Base-by-base conservation (phyloP, 2,888 invertebrate genomes). In the Antheraea assamensis region DNA sequence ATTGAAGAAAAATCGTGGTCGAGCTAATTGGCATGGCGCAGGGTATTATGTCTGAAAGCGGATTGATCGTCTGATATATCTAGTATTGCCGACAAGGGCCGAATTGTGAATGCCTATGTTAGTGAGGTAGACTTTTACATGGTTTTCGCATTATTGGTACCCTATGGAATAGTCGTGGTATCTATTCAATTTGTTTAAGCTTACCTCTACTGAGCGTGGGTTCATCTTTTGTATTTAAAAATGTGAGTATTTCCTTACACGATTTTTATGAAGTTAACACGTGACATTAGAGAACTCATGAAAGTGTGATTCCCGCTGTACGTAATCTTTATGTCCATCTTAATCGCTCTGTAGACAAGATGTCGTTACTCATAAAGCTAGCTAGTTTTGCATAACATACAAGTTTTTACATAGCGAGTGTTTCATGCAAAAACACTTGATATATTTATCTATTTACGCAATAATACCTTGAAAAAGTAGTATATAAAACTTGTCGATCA, bases 321-420 rank as follows among this genome's bases (percentile, higher is more conserved):
- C 49, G 61, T 74, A 78, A 86, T 86, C 86, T 85, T 85, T 82
- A 86, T 86, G 81, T 78, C 73, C 74, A 86, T 86, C 85, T 85
- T 81, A 82, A 85, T 82, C 58, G 72, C 77, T n/a, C n/a, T 70
- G 78, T 76, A 80, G 71, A 71, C 74, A 79, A 78, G 76, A 78
- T 78, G 82, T 79, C 76, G 76, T 79, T 78, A 74, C 73, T 79
- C 78, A 76, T 75, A 81, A 79, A 61, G 75, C 74, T 75, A 61
- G 75, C 74, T 75, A 78, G 71, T 77, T 81, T 82, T 85, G 81
- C 81, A 81, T 81, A 82, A 80, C 76, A 78, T 80, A 77, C 75
- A 74, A 68, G 74, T 78, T 74, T 73, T 75, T 73, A 77, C 74
- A 77, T 76, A 75, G 73, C 17, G 30, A 64, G 21, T 77, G 71